A percentile compares a stretch with the other conserved stretches of the same genome.
phyloP scores from a whole-genome alignment of 2,113 vertebrate genomes.

The Pogonocichla stellata region DNA sequence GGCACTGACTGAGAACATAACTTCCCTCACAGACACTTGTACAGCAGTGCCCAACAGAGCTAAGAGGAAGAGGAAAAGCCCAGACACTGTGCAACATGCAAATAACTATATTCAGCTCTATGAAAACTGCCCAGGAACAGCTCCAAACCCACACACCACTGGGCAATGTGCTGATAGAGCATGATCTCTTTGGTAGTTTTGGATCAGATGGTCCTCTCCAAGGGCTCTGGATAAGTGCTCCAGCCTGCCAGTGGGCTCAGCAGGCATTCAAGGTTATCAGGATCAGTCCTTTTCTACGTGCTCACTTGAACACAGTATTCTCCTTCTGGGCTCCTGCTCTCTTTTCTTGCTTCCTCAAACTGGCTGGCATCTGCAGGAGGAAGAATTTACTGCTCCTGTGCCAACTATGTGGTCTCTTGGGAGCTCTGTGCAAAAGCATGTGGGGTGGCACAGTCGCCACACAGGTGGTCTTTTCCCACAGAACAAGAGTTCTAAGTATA shows the following conservation, averaged over 20 bases:
- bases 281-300: background rate
- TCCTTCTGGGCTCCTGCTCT: background rate
- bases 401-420: background rate
- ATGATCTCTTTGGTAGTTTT: background rate
- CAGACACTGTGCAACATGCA: background rate
- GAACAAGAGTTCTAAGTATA: background rate
- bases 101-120: background rate
- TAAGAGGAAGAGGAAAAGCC: constrained; percentile 43
- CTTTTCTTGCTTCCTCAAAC: background rate
- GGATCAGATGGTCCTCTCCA: background rate
- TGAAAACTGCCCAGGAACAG: background rate
- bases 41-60: background rate
- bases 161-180: background rate
- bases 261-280: background rate
- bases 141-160: rapidly evolving
- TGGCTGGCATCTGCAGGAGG: background rate
- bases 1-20: background rate
- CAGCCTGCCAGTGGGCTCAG: background rate
- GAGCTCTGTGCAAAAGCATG: background rate
- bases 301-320: background rate
- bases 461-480: rapidly evolving
- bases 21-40: background rate
- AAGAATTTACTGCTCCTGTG: background rate
- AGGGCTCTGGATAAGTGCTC: background rate
- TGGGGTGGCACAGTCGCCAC: background rate